Evolutionary conservation across 2,797 vertebrate genomes (phyloP), one percentile per base, ranked within the genome.

Genomic region (Notoglanidium macrostoma): DNA sequence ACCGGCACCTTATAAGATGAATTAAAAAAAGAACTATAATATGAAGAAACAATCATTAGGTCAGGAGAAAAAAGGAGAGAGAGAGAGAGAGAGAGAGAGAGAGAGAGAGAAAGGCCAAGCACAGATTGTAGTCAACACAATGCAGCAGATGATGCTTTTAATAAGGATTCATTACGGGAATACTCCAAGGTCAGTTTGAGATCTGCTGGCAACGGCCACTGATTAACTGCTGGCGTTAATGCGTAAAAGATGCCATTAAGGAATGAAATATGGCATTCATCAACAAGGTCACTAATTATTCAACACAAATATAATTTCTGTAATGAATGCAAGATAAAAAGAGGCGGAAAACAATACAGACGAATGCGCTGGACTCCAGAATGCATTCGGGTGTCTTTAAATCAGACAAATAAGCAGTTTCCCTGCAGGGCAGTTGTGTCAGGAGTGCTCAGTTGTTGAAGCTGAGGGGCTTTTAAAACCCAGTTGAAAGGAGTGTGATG

Each of bases 141-240:
- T 93, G 92, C 87, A 89, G 83, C 94, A 97, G 95, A 97, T 96
- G 96, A 97, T 97, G 96, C 95, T 95, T 97, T 97, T 96, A 97
- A 96, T 96, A 97, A 95, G 95, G 95, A 96, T 96, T 97, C 96
- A 96, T 97, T 98, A 96, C 85, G 96, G 88, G 96, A 97, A 95
- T 94, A 96, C 96, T 95, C 95, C 95, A 96, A 96, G 95, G 95
- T 96, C 96, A 95, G 96, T 97, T 95, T 96, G 95, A 96, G 97
- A 96, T 95, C 92, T 96, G 96, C 93, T 95, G 95, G 94, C 95
- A 95, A 95, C 96, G 95, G 96, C 95, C 96, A 97, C 96, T 96
- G 98, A 98, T 97, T 98, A 98, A 97, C 96, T 97, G 95, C 96
- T 95, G 96, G 94, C 96, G 97, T 97, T 97, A 96, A 96, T 95